phyloP scores from a whole-genome alignment of 2,113 vertebrate genomes.

The Amblyornis subalaris region DNA sequence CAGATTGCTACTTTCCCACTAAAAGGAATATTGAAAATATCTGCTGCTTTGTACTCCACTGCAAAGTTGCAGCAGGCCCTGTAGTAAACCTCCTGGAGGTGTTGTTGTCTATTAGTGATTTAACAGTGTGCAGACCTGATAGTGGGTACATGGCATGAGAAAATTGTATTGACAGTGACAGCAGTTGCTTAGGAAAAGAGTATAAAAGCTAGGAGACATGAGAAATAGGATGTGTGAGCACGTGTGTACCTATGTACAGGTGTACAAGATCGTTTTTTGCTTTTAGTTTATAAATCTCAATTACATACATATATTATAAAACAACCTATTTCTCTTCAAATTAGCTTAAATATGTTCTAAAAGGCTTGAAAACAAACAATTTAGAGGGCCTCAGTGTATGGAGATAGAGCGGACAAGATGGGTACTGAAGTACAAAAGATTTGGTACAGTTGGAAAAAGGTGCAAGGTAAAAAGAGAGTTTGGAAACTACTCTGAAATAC shows the following conservation, averaged over 20 bases:
- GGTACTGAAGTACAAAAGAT: not conserved
- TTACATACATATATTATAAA: not conserved
- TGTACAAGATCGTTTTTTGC: not conserved
- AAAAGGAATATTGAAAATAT: not conserved
- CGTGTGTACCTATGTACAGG: rapidly evolving
- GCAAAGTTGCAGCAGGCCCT: not conserved
- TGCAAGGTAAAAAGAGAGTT: not conserved
- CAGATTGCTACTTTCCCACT: not conserved
- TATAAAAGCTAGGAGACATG: not conserved
- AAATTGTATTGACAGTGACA: not conserved
- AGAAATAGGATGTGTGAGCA: not conserved
- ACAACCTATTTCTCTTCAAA: rapidly evolving
- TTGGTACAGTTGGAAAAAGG: not conserved
- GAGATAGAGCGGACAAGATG: not conserved
- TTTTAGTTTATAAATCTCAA: not conserved
- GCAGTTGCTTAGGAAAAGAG: not conserved
- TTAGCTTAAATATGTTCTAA: not conserved
- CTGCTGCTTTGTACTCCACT: not conserved
- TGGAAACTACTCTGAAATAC: not conserved
- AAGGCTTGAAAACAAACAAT: not conserved
- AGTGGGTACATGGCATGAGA: not conserved
- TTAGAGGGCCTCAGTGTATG: not conserved
- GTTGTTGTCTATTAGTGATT: not conserved
- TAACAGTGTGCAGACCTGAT: not conserved
- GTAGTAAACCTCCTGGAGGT: not conserved